phyloP scores from a whole-genome alignment of 2,797 vertebrate species.

The Salmo trutta region DNA sequence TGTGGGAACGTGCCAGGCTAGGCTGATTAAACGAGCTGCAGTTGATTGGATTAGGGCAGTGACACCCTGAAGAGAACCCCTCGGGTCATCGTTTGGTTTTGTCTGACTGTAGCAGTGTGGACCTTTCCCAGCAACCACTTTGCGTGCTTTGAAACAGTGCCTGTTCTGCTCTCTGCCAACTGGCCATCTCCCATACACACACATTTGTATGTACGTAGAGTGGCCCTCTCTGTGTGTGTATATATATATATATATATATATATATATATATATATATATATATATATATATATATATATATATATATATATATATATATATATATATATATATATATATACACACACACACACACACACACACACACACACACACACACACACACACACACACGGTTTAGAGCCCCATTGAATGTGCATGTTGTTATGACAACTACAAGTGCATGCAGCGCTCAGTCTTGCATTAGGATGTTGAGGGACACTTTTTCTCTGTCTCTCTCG shows the following conservation, averaged over 20 bases:
- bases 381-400: constrained; percentile 43
- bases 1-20: constrained; percentile 7
- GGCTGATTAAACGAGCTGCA: constrained; percentile 17
- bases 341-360: too few relatives aligned
- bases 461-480: constrained; percentile 55
- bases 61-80: not conserved
- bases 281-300: too few relatives aligned
- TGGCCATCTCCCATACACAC: not conserved
- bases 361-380: not conserved
- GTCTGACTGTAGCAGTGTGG: constrained; percentile 1
- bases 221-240: not conserved
- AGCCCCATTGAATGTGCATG: constrained; percentile 60
- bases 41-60: constrained; percentile 15
- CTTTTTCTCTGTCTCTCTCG: not conserved
- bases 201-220: constrained; percentile 36
- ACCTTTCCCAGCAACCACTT: constrained; percentile 6
- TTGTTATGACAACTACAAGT: constrained; percentile 64
- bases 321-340: too few relatives aligned
- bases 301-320: too few relatives aligned
- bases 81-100: constrained; percentile 19
- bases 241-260: too few relatives aligned
- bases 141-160: not conserved
- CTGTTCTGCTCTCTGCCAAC: constrained; percentile 10
- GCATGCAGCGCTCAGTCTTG: constrained; percentile 52
- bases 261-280: too few relatives aligned